phyloP scores from a whole-genome alignment of 2,888 invertebrate species.

The Xanthia togata region DNA sequence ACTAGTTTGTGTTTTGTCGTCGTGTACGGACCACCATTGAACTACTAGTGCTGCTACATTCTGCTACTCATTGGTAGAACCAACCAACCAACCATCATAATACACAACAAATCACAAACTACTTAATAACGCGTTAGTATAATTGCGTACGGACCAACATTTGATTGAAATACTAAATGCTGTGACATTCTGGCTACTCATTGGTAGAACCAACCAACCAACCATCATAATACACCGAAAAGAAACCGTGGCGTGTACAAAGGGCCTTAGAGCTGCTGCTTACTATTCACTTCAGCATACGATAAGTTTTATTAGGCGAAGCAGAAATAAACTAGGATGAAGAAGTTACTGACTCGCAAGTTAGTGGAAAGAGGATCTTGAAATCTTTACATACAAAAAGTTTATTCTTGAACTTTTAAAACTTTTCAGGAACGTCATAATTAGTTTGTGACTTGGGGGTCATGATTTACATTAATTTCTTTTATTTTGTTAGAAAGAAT shows the following conservation, averaged over 20 bases:
- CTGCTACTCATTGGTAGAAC: background rate
- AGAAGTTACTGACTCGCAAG: slow-evolving; percentile 19
- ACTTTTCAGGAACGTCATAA: slow-evolving; percentile 30
- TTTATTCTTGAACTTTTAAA: slow-evolving; percentile 18
- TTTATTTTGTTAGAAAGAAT: slow-evolving; percentile 8
- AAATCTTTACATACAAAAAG: slow-evolving; percentile 19
- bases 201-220: background rate
- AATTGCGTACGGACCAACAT: background rate
- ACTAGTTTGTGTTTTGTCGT: background rate
- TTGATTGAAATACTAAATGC: background rate
- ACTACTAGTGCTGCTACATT: background rate
- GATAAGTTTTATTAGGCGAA: slow-evolving; percentile 42
- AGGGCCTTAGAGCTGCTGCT: slow-evolving; percentile 11
- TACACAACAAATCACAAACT: background rate
- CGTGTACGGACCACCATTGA: background rate
- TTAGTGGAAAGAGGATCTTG: slow-evolving; percentile 23
- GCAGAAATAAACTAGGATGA: slow-evolving; percentile 39
- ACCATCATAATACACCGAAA: too few relatives aligned
- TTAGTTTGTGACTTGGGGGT: slow-evolving; percentile 32
- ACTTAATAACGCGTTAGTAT: too few relatives aligned
- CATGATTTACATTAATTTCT: slow-evolving; percentile 41
- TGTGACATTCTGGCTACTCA: background rate
- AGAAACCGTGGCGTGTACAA: too few relatives aligned
- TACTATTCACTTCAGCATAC: slow-evolving; percentile 40
- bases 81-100: too few relatives aligned